A percentile compares a stretch with the other conserved stretches of the same genome.
These are phyloP conservation scores for Scolopax mira DNA, from an alignment of 2,113 vertebrate species.

Conservation along the genomic window DNA sequence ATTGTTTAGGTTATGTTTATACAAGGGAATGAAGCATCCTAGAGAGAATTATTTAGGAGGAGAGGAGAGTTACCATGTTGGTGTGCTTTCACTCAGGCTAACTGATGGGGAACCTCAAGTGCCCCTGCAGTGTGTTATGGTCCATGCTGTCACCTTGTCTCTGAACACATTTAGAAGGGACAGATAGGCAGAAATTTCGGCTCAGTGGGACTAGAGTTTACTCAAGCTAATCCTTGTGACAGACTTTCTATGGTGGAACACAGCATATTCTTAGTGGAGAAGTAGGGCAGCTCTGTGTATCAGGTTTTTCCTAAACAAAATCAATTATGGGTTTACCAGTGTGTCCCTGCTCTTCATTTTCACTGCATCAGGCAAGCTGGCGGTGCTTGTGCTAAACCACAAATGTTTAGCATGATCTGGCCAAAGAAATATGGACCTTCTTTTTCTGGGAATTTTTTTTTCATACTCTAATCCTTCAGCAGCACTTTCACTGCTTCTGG, in stretches of 20 bases:
- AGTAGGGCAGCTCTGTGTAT: neutral
- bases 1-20: neutral
- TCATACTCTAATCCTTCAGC: neutral
- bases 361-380: neutral
- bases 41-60: neutral
- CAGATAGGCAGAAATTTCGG: neutral
- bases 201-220: neutral
- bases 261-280: neutral
- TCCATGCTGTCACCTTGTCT: neutral
- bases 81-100: neutral
- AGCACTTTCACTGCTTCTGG: rapidly evolving
- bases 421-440: neutral
- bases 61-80: rapidly evolving
- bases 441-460: neutral
- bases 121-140: too few species aligned
- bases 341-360: neutral
- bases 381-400: too few species aligned
- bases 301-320: neutral
- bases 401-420: neutral
- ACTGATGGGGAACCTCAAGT: neutral
- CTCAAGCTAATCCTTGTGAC: neutral
- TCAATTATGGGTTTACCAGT: neutral
- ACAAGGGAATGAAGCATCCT: neutral
- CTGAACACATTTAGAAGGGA: neutral
- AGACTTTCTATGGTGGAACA: neutral